phyloP scores from a whole-genome alignment of 2,797 vertebrate genomes.

The Fratercula arctica region DNA sequence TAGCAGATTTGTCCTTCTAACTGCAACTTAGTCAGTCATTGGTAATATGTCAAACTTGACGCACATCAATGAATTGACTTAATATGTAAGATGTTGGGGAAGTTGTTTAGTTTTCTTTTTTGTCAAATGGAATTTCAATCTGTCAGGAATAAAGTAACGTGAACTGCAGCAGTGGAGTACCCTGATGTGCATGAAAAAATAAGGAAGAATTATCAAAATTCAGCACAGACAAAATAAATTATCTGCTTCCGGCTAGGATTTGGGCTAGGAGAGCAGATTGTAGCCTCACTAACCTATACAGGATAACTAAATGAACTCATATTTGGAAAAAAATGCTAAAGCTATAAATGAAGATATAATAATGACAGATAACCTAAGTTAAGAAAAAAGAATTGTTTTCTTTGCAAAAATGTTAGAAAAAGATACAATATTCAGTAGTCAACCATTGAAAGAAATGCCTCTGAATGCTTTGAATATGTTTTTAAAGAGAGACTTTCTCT shows the following conservation, averaged over 20 bases:
- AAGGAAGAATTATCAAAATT: background rate
- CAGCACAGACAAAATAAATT: background rate
- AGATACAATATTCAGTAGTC: background rate
- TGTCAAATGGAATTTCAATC: background rate
- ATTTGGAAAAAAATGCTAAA: background rate
- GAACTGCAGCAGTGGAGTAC: background rate
- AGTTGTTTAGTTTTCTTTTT: background rate
- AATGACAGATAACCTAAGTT: background rate
- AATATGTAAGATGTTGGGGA: background rate
- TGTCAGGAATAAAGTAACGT: background rate
- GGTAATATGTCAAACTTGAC: background rate
- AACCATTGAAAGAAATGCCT: background rate
- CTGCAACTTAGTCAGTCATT: background rate
- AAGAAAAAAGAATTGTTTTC: background rate
- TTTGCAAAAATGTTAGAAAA: background rate
- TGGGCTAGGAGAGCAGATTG: background rate
- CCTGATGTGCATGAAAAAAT: background rate
- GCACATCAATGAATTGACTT: background rate
- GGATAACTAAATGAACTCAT: background rate
- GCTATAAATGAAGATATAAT: background rate
- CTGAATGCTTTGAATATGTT: background rate
- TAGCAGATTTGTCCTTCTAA: conserved; percentile 39
- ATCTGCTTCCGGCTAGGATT: background rate
- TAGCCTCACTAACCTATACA: background rate
- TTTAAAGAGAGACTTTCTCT: background rate